These are phyloP conservation scores for Ethmia dodecea DNA, from an alignment of 2,888 invertebrate species.

Conservation along the genomic window DNA sequence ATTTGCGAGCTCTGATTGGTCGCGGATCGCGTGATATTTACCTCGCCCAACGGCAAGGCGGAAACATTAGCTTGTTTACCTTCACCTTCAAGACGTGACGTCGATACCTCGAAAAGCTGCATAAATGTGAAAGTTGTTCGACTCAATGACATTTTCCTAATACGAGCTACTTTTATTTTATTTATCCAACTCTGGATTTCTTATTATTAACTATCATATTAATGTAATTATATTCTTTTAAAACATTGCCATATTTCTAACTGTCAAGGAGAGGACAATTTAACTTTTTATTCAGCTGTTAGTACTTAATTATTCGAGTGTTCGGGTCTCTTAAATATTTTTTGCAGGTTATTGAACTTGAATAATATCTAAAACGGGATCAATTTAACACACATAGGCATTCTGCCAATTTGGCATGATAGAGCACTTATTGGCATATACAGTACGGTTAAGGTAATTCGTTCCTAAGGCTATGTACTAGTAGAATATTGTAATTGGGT, in stretches of 20 bases:
- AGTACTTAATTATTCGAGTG: too few species aligned
- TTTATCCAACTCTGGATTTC: too few species aligned
- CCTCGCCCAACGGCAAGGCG: slow-evolving; percentile 1
- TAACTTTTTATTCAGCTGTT: too few species aligned
- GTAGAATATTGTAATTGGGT: slow-evolving; percentile 9
- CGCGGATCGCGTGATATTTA: slow-evolving; percentile 7
- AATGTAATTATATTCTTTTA: too few species aligned
- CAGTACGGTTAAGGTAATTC: slow-evolving; percentile 39
- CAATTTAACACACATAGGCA: slow-evolving; percentile 30
- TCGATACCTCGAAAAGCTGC: slow-evolving; percentile 2
- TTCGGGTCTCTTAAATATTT: too few species aligned
- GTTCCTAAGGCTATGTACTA: slow-evolving; percentile 12
- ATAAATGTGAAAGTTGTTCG: slow-evolving; percentile 4
- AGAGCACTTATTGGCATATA: slow-evolving; percentile 25
- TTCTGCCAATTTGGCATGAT: slow-evolving; percentile 46
- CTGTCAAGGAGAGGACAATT: too few species aligned
- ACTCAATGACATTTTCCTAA: neutral
- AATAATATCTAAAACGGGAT: slow-evolving; percentile 26
- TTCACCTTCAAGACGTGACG: slow-evolving; percentile 8
- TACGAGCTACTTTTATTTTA: too few species aligned
- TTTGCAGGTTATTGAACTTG: slow-evolving; percentile 32
- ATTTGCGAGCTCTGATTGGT: slow-evolving; percentile 8
- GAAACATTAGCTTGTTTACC: slow-evolving; percentile 6
- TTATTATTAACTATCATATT: too few species aligned
- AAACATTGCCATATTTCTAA: too few species aligned